Conservation (phyloP, 2,797 vertebrate species). For the Anguilla anguilla region DNA sequence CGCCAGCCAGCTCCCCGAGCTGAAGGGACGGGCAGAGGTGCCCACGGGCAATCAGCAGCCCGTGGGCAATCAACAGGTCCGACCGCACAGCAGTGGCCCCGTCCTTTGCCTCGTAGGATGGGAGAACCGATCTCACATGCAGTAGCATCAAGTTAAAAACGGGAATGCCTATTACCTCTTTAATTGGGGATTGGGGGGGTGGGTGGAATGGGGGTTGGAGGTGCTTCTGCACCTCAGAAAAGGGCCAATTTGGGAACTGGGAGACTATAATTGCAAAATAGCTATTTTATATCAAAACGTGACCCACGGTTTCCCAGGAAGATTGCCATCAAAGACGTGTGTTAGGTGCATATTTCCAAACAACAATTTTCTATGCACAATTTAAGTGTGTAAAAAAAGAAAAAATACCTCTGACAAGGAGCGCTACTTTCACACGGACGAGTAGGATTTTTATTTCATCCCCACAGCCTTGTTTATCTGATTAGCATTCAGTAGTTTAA, state of each 20-base stretch:
- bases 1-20: slow-evolving; percentile 6
- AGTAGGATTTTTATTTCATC: not conserved
- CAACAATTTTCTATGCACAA: not conserved
- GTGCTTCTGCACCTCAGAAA: not conserved
- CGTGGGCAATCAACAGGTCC: slow-evolving; percentile 57
- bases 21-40: slow-evolving; percentile 56
- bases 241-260: not conserved
- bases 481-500: slow-evolving; percentile 20
- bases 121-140: not conserved
- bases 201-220: too few species aligned
- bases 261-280: not conserved
- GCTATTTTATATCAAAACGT: not conserved
- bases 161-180: not conserved
- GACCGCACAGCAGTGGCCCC: not conserved
- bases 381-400: not conserved
- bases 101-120: not conserved
- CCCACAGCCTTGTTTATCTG: not conserved
- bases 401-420: not conserved
- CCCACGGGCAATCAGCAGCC: slow-evolving; percentile 45
- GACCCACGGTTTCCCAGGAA: not conserved
- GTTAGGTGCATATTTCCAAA: not conserved
- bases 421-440: not conserved
- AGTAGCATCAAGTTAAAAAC: not conserved
- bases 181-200: not conserved
- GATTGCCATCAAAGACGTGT: not conserved